phyloP scores from a whole-genome alignment of 2,113 vertebrate genomes.

The Neogobius melanostomus region DNA sequence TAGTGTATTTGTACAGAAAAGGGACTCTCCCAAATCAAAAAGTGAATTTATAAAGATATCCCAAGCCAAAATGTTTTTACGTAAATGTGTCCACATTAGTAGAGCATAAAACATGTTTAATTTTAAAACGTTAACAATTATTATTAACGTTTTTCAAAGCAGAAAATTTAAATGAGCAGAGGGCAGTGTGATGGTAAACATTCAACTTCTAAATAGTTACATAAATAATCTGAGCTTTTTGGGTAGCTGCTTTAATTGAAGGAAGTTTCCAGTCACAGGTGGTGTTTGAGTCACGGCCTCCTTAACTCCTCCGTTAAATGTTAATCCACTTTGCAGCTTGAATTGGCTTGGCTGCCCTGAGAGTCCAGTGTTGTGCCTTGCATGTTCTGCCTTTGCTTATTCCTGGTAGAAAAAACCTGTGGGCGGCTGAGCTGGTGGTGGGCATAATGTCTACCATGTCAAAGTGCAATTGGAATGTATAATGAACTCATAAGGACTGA shows the following conservation, averaged over 20 bases:
- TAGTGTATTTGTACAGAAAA: too few species aligned
- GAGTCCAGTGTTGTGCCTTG: slow-evolving; percentile 19
- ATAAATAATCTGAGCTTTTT: neutral
- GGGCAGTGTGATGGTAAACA: neutral
- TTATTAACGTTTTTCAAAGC: neutral
- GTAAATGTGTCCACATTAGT: too few species aligned
- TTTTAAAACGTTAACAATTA: neutral
- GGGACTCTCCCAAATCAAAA: too few species aligned
- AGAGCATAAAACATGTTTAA: too few species aligned
- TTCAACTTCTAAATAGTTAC: neutral
- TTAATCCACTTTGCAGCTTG: slow-evolving; percentile 64
- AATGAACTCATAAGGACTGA: too few species aligned
- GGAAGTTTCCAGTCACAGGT: slow-evolving; percentile 23
- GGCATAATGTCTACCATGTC: slow-evolving; percentile 40
- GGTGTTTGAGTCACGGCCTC: slow-evolving; percentile 36
- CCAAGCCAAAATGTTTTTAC: too few species aligned
- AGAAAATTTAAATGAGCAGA: neutral
- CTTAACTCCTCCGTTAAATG: slow-evolving; percentile 38
- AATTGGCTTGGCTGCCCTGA: slow-evolving; percentile 48
- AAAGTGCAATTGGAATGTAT: too few species aligned
- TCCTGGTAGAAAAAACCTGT: slow-evolving; percentile 40
- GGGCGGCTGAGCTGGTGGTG: slow-evolving; percentile 23
- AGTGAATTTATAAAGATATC: too few species aligned
- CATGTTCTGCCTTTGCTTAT: slow-evolving; percentile 50
- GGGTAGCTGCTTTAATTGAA: neutral